These are phyloP conservation scores for Anaspis maculata DNA, from an alignment of 2,888 invertebrate genomes.

Conservation along the genomic window DNA sequence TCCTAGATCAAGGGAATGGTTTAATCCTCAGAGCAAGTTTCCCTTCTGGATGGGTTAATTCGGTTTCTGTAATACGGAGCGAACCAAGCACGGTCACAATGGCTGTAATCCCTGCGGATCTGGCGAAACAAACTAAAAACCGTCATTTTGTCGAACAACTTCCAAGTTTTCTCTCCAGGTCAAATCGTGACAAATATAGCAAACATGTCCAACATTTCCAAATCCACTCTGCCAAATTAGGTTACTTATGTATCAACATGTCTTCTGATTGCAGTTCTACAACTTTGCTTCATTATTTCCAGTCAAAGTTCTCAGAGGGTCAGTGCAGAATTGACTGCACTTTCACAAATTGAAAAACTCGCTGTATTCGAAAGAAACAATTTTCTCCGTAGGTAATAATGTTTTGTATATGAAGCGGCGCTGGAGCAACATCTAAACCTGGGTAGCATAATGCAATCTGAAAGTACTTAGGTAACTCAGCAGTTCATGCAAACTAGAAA, in stretches of 20 bases:
- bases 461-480: too few species aligned
- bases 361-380: too few species aligned
- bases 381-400: too few species aligned
- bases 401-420: too few species aligned
- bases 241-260: slow-evolving; percentile 5
- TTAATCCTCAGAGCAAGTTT: slow-evolving; percentile 39
- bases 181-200: slow-evolving; percentile 22
- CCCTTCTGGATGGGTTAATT: slow-evolving; percentile 37
- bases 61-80: slow-evolving; percentile 32
- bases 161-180: slow-evolving; percentile 29
- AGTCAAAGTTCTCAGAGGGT: too few species aligned
- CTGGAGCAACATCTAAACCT: too few species aligned
- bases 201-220: slow-evolving; percentile 8
- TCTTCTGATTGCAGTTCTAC: too few species aligned
- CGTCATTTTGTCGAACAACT: slow-evolving; percentile 37
- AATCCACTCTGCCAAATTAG: slow-evolving; percentile 10
- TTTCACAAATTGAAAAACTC: too few species aligned
- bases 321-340: too few species aligned
- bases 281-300: background rate
- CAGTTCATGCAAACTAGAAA: too few species aligned
- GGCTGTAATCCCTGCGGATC: slow-evolving; percentile 36
- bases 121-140: slow-evolving; percentile 37
- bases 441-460: too few species aligned
- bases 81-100: slow-evolving; percentile 35
- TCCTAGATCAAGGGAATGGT: slow-evolving; percentile 37